Percentiles rank a stretch among this genome's conserved stretches.
Evolutionary conservation across 2,113 vertebrate genomes (phyloP).

Genomic region (Phocoena sinus): DNA sequence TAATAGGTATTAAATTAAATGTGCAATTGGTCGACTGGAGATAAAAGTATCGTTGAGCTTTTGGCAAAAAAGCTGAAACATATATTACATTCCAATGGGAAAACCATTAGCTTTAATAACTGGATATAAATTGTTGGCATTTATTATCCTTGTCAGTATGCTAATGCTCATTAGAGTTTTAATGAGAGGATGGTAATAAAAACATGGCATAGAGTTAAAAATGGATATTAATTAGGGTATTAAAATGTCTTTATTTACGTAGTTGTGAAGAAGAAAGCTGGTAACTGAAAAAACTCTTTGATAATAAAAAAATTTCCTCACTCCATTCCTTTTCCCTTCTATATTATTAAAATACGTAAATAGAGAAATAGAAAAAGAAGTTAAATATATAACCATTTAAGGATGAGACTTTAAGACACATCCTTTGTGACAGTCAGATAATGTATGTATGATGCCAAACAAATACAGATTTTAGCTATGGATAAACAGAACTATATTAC

Average conservation of each 20-base stretch:
- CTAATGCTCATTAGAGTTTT: conserved; percentile 76
- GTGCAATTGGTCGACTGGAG: conserved; percentile 63
- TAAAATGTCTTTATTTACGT: conserved; percentile 71
- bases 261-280: conserved; percentile 63
- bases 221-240: conserved; percentile 71
- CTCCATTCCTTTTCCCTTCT: neutral
- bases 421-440: neutral
- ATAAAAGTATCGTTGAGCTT: conserved; percentile 70
- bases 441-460: neutral
- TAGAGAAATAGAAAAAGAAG: neutral
- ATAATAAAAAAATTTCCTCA: conserved; percentile 50
- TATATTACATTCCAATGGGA: conserved; percentile 70
- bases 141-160: conserved; percentile 76
- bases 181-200: conserved; percentile 71
- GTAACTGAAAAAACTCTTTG: conserved; percentile 53
- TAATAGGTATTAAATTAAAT: conserved; percentile 74
- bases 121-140: conserved; percentile 67
- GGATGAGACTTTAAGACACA: neutral
- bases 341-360: conserved; percentile 8
- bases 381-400: neutral
- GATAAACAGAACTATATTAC: neutral
- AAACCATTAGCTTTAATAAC: conserved; percentile 72
- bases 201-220: conserved; percentile 69
- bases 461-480: conserved; percentile 12
- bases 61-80: conserved; percentile 61